A percentile compares a stretch with the other conserved stretches of the same genome.
Conservation (phyloP, 2,797 vertebrate genomes). For the Sphaeramia orbicularis region DNA sequence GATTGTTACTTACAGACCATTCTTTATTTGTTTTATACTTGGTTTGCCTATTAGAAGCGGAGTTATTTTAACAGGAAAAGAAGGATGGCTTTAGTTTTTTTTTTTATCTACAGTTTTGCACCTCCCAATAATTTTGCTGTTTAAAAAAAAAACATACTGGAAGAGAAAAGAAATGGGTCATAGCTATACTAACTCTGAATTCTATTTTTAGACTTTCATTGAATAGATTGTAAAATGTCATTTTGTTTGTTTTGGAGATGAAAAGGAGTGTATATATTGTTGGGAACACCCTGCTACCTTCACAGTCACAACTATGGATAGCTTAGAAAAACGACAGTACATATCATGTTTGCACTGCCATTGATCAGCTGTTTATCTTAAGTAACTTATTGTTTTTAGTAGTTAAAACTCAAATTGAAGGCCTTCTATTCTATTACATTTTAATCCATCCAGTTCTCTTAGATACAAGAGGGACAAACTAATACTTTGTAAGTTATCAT, state of each 20-base stretch:
- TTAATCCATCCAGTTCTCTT: slow-evolving; percentile 34
- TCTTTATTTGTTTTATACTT: slow-evolving; percentile 58
- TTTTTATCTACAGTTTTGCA: slow-evolving; percentile 51
- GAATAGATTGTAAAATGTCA: slow-evolving; percentile 75
- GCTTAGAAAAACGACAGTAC: slow-evolving; percentile 49
- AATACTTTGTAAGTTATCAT: slow-evolving; percentile 18
- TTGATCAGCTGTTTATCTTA: slow-evolving; percentile 59
- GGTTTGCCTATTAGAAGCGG: slow-evolving; percentile 77
- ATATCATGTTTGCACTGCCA: slow-evolving; percentile 77
- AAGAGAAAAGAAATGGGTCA: slow-evolving; percentile 75
- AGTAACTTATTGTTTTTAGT: slow-evolving; percentile 76
- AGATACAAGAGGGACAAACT: slow-evolving; percentile 5
- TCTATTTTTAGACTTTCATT: slow-evolving; percentile 74
- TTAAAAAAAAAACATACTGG: slow-evolving; percentile 64
- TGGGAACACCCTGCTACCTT: slow-evolving; percentile 82
- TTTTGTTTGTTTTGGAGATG: slow-evolving; percentile 43
- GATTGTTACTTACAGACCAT: slow-evolving; percentile 57
- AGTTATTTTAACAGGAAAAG: slow-evolving; percentile 77
- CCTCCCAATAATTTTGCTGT: slow-evolving; percentile 69
- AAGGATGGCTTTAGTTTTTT: slow-evolving; percentile 62
- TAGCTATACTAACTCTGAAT: slow-evolving; percentile 79
- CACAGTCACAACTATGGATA: slow-evolving; percentile 64
- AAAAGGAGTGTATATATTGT: slow-evolving; percentile 75
- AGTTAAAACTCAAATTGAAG: slow-evolving; percentile 55
- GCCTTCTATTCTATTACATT: slow-evolving; percentile 57